phyloP scores from a whole-genome alignment of 2,113 vertebrate genomes.

The Chaetops frenatus region DNA sequence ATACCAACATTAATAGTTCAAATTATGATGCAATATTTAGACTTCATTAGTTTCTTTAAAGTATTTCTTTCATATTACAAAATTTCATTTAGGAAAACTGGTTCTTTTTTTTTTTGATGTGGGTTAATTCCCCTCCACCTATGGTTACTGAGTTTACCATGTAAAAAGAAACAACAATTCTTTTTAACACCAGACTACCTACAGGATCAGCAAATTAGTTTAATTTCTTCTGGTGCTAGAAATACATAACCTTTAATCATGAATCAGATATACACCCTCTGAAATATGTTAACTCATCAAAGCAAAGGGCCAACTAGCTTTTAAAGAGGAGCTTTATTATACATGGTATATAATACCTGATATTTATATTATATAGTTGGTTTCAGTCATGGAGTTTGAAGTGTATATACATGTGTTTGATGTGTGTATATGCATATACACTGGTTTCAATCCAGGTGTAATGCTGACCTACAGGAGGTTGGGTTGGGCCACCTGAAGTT shows the following conservation, averaged over 20 bases:
- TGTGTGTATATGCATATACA: constrained; percentile 50
- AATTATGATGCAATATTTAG: constrained; percentile 47
- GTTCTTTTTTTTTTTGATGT: constrained; percentile 41
- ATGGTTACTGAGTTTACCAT: constrained; percentile 39
- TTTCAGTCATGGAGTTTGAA: constrained; percentile 28
- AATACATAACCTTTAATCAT: constrained; percentile 56
- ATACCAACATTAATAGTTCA: constrained; percentile 11
- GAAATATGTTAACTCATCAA: constrained; percentile 54
- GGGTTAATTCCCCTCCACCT: constrained; percentile 25
- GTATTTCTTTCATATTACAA: constrained; percentile 34
- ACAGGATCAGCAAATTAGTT: constrained; percentile 33
- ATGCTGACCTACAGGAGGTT: constrained; percentile 14
- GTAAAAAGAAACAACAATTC: constrained; percentile 40
- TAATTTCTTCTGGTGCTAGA: constrained; percentile 51
- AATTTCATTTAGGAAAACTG: constrained; percentile 21
- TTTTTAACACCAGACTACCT: constrained; percentile 22
- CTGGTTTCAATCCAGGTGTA: constrained; percentile 36
- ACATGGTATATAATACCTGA: neutral
- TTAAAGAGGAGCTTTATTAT: constrained; percentile 38
- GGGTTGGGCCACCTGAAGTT: neutral
- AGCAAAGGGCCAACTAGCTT: neutral
- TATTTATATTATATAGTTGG: constrained; percentile 34
- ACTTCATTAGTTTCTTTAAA: constrained; percentile 37
- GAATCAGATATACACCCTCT: constrained; percentile 45
- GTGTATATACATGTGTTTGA: constrained; percentile 45